phyloP scores from a whole-genome alignment of 2,797 vertebrate genomes.

The Cirrhinus molitorella region DNA sequence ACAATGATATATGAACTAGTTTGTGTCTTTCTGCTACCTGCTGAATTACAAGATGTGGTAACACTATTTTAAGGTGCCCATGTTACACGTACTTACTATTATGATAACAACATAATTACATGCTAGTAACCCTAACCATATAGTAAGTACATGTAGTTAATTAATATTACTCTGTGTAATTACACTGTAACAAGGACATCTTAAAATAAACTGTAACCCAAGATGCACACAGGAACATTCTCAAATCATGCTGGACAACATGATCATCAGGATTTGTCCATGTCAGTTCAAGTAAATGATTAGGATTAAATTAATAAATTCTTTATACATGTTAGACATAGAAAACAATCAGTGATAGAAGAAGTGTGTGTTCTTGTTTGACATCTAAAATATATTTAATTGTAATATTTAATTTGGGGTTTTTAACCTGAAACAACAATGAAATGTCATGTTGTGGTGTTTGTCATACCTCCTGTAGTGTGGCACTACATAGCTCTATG shows the following conservation, averaged over 20 bases:
- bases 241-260: background rate
- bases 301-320: background rate
- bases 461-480: conserved; percentile 89
- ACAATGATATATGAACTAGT: too few relatives aligned
- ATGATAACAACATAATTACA: too few relatives aligned
- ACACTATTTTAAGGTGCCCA: too few relatives aligned
- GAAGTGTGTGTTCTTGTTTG: background rate
- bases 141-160: too few relatives aligned
- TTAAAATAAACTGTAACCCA: too few relatives aligned
- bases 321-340: background rate
- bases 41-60: too few relatives aligned
- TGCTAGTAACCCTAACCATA: too few relatives aligned
- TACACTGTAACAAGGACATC: too few relatives aligned
- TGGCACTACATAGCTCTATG: conserved; percentile 92
- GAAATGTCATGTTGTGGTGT: background rate
- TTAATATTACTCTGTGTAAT: too few relatives aligned
- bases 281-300: background rate
- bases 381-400: background rate
- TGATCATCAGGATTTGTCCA: background rate
- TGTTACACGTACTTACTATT: too few relatives aligned
- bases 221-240: background rate
- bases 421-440: background rate
- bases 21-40: too few relatives aligned
- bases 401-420: background rate
- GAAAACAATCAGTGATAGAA: background rate